Evolutionary conservation across 2,113 vertebrate genomes (phyloP), one percentile per base, ranked within the genome.

Genomic region (Speoplatyrhinus poulsoni): DNA sequence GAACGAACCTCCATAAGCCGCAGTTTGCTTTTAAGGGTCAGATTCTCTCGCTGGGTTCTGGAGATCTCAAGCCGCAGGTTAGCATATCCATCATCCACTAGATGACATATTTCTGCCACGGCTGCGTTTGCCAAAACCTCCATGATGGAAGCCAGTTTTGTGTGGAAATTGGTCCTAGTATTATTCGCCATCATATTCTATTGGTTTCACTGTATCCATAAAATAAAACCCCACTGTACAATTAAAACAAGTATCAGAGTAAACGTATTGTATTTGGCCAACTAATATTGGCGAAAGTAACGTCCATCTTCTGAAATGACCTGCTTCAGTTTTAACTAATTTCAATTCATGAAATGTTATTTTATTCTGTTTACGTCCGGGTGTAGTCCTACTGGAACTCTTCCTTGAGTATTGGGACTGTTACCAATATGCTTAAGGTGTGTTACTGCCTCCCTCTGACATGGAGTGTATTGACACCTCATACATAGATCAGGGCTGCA

Each of bases 121-220:
- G 75, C 69, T 12, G 80, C 54, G 62, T 82, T 79, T 11, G 76
- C 80, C 1, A 79, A n/a, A 19, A 76, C 81, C 63, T 82, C 81
- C 73, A 82, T 76, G 62, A 79, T 68, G 59, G 81, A 79, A 0
- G 70, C 76, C n/a, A 82, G 56, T 60, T 82, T 76, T 10, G 49
- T 10, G 57, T 76, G 81, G 50, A 82, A 62, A 9, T 60, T 60
- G 8, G 47, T 26, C 26, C 26, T 26, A 26, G 26, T 50, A n/a
- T 1, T 63, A 6, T 12, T 69, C 50, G 53, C 62, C 72, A 82
- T 82, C 8, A 9, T 58, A 12, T 11, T 9, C 3, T 9, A 55
- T 8, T 1, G 10, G 1, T 26, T 26, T 58, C 9, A 19, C 56
- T 58, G 56, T 32, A 33, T 32, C 19, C 11, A 9, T 17, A 4